Conservation (phyloP, 2,113 vertebrate species). For the Thryonomys swinderianus region DNA sequence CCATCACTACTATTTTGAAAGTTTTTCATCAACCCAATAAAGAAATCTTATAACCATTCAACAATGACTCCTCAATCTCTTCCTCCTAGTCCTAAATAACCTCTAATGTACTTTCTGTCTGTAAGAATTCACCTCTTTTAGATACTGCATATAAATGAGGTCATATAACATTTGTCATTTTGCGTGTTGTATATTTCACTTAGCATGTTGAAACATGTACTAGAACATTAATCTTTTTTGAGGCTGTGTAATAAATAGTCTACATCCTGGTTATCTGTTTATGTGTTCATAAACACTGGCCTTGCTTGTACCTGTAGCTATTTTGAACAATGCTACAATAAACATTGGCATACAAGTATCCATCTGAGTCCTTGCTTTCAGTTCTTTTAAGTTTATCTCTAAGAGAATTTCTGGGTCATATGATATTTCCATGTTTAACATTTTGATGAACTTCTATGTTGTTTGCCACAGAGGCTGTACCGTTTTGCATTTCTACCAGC, state of each 20-base stretch:
- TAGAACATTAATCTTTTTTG: conserved; percentile 19
- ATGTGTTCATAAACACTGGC: not conserved
- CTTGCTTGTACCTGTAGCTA: conserved; percentile 4
- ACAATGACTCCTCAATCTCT: not conserved
- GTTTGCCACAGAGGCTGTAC: not conserved
- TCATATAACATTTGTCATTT: conserved; percentile 16
- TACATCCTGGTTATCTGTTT: not conserved
- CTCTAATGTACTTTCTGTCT: conserved; percentile 33
- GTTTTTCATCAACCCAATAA: not conserved
- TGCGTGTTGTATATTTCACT: conserved; percentile 22
- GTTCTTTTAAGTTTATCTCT: not conserved
- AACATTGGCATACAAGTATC: not conserved
- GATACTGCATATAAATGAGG: not conserved
- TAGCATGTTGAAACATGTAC: not conserved
- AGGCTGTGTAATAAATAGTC: not conserved
- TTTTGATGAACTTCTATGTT: not conserved
- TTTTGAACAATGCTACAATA: not conserved
- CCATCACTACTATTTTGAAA: not conserved
- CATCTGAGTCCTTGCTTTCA: conserved; percentile 11
- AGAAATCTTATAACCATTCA: not conserved
- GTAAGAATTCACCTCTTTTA: not conserved
- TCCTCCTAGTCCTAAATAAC: not conserved
- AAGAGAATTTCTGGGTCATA: not conserved
- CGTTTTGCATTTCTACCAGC: conserved; percentile 12
- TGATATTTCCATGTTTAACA: conserved; percentile 3